phyloP scores from a whole-genome alignment of 2,888 invertebrate species.

The Phortica magna region DNA sequence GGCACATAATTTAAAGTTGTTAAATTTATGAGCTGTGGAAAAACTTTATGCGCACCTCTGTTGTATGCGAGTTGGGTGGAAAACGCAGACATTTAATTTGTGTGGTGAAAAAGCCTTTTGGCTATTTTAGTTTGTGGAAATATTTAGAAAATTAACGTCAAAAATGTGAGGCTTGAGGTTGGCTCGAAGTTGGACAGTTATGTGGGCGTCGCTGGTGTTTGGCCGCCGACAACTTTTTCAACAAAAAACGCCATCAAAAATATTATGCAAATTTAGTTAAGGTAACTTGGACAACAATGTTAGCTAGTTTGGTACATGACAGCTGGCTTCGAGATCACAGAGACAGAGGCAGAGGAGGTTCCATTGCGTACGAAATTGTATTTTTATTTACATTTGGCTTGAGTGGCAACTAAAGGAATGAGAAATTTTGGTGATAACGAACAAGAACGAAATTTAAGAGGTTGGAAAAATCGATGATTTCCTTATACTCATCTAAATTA shows the following conservation, averaged over 20 bases:
- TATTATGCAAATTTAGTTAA: constrained; percentile 40
- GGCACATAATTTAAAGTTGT: constrained; percentile 23
- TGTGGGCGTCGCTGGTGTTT: constrained; percentile 48
- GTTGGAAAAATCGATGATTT: too few relatives aligned
- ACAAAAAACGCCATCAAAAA: background rate
- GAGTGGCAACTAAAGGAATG: too few relatives aligned
- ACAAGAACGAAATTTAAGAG: too few relatives aligned
- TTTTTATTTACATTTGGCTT: constrained; percentile 23
- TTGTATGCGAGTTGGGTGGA: background rate
- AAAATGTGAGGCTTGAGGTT: constrained; percentile 61
- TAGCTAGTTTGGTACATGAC: constrained; percentile 25
- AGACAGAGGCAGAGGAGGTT: constrained; percentile 33
- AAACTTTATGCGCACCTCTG: background rate
- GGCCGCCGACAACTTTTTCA: constrained; percentile 20
- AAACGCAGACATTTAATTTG: background rate
- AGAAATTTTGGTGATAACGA: too few relatives aligned
- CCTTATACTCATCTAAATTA: too few relatives aligned
- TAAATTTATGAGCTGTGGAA: constrained; percentile 17
- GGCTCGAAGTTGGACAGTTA: constrained; percentile 59
- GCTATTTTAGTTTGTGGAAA: constrained; percentile 44
- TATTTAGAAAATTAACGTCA: constrained; percentile 72
- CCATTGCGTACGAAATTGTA: constrained; percentile 40
- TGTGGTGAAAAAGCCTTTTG: constrained; percentile 15
- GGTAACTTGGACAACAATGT: constrained; percentile 37
- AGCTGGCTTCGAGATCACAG: constrained; percentile 29